Evolutionary conservation across 1,140 invertebrate genomes (phyloP).

Genomic region (Leptopilina boulardi): DNA sequence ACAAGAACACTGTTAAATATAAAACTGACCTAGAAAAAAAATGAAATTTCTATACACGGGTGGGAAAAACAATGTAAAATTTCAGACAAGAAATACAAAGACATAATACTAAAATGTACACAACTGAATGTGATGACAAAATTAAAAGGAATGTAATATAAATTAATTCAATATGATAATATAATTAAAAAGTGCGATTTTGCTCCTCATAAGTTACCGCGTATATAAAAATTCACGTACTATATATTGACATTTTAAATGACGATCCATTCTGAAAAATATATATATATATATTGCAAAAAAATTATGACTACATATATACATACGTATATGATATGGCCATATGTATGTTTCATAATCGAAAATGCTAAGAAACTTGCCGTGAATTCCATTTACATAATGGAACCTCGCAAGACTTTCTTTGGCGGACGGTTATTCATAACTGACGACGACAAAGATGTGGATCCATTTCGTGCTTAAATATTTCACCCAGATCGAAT

Average conservation of each 20-base stretch:
- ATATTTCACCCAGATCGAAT: not conserved
- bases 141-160: too few relatives aligned
- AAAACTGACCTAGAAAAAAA: too few relatives aligned
- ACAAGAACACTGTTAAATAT: too few relatives aligned
- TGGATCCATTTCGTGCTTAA: not conserved
- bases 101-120: too few relatives aligned
- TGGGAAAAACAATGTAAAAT: too few relatives aligned
- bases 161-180: too few relatives aligned
- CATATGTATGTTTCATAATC: constrained; percentile 35
- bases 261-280: not conserved
- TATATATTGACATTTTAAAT: constrained; percentile 15
- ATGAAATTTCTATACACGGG: too few relatives aligned
- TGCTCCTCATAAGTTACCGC: too few relatives aligned
- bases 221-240: not conserved
- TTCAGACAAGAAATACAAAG: too few relatives aligned
- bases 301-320: not conserved
- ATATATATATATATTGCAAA: constrained; percentile 18
- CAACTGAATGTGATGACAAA: too few relatives aligned
- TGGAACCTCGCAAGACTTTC: constrained; percentile 21
- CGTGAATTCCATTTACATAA: constrained; percentile 37
- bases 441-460: not conserved
- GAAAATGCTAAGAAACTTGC: constrained; percentile 30
- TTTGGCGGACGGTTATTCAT: constrained; percentile 23
- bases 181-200: too few relatives aligned
- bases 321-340: not conserved